Evolutionary conservation across 2,797 vertebrate genomes (phyloP).

Genomic region (Acomys russatus): DNA sequence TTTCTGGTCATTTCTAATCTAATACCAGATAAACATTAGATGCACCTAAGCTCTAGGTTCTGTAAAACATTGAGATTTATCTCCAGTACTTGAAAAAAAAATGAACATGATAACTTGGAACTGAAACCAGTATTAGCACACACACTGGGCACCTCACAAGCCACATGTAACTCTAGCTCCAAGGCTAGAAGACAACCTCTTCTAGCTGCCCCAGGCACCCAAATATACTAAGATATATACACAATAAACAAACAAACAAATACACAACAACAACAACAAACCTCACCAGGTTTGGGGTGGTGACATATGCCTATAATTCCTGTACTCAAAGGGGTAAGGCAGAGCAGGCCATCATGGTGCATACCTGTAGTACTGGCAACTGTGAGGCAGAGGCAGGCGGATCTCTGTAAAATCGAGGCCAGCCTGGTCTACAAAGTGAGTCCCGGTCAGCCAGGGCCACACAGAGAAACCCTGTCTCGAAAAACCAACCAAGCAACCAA

Average conservation of each 20-base stretch:
- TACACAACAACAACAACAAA: not conserved
- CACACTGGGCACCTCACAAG: not conserved
- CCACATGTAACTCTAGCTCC: not conserved
- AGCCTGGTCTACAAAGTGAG: no score
- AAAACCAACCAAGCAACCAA: no score
- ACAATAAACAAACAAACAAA: not conserved
- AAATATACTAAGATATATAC: not conserved
- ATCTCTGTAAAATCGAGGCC: no score
- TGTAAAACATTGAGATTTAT: not conserved
- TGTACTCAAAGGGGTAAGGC: not conserved
- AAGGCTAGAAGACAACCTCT: not conserved
- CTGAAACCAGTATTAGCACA: not conserved
- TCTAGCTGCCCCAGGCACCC: not conserved
- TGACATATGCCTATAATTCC: not conserved
- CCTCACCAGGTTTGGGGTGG: not conserved
- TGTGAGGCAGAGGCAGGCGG: no score
- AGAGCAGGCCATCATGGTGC: no score
- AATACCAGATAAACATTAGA: not conserved
- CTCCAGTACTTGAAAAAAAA: not conserved
- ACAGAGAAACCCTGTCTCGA: no score
- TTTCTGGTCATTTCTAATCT: conserved; percentile 39
- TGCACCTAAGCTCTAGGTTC: not conserved
- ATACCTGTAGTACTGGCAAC: no score
- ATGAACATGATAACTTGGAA: not conserved
- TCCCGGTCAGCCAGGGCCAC: no score